These are phyloP conservation scores for Osmerus eperlanus DNA, from an alignment of 2,113 vertebrate genomes.

Conservation along the genomic window DNA sequence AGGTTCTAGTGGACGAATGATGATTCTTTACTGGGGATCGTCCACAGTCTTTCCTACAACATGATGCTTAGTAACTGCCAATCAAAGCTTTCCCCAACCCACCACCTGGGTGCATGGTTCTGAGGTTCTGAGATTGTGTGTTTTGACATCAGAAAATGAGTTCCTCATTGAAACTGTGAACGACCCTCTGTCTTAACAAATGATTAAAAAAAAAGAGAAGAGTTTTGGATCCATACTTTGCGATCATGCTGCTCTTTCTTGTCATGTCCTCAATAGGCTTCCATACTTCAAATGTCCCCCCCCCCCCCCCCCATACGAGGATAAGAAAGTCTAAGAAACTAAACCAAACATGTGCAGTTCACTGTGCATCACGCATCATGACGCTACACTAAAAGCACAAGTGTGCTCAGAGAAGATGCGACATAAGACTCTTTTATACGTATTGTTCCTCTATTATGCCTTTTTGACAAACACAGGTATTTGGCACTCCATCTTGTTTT, in stretches of 20 bases:
- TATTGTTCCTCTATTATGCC: slow-evolving; percentile 32
- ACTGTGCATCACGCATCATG: slow-evolving; percentile 18
- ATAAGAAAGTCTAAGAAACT: too few relatives aligned
- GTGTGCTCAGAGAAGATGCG: slow-evolving; percentile 13
- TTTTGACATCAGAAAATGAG: too few relatives aligned
- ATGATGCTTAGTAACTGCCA: too few relatives aligned
- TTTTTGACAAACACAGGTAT: slow-evolving; percentile 35
- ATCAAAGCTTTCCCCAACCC: too few relatives aligned
- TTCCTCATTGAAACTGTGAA: not conserved
- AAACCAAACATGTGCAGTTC: slow-evolving; percentile 11
- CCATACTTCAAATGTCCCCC: not conserved
- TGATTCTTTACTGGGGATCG: too few relatives aligned
- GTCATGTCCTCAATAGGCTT: slow-evolving; percentile 8
- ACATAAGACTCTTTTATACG: slow-evolving; percentile 12
- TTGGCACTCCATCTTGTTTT: slow-evolving; percentile 47
- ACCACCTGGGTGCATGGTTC: too few relatives aligned
- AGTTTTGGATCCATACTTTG: not conserved
- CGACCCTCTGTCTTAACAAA: not conserved
- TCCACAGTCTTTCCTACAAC: too few relatives aligned
- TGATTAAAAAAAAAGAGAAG: too few relatives aligned
- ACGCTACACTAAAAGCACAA: slow-evolving; percentile 33
- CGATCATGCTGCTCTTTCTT: not conserved
- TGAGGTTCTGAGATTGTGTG: too few relatives aligned
- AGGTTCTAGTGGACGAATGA: too few relatives aligned
- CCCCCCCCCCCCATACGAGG: not conserved